Evolutionary conservation across 1,140 invertebrate species (phyloP).

Genomic region (Mylabris phalerata): DNA sequence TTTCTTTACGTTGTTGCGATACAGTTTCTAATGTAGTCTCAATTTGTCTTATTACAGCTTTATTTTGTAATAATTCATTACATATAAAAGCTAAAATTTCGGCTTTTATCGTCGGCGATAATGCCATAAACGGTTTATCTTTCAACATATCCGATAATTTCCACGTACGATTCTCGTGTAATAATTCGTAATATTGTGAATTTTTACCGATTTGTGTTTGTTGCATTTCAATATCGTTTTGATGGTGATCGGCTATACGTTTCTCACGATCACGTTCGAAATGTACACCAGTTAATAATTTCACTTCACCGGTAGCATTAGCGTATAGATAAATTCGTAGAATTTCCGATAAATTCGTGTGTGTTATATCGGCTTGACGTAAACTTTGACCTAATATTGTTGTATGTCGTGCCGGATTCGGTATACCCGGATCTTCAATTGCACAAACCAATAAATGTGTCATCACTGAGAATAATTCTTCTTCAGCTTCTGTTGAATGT

Average conservation of each 20-base stretch:
- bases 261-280: slow-evolving; percentile 71
- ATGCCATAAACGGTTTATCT: slow-evolving; percentile 75
- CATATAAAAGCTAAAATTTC: slow-evolving; percentile 85
- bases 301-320: slow-evolving; percentile 77
- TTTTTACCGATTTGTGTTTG: slow-evolving; percentile 62
- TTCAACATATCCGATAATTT: slow-evolving; percentile 60
- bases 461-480: slow-evolving; percentile 80
- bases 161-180: slow-evolving; percentile 70
- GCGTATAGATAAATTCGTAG: slow-evolving; percentile 83
- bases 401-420: slow-evolving; percentile 77
- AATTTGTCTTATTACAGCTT: slow-evolving; percentile 75
- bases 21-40: slow-evolving; percentile 69
- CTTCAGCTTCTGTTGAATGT: slow-evolving; percentile 64
- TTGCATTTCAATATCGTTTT: slow-evolving; percentile 56
- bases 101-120: slow-evolving; percentile 80
- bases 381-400: slow-evolving; percentile 85
- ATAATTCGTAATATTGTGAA: slow-evolving; percentile 64
- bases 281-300: slow-evolving; percentile 67
- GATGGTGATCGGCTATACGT: slow-evolving; percentile 70
- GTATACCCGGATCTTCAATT: slow-evolving; percentile 91
- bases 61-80: slow-evolving; percentile 90
- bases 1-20: slow-evolving; percentile 67
- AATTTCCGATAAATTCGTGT: slow-evolving; percentile 86
- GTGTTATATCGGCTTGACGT: slow-evolving; percentile 85
- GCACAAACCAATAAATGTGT: slow-evolving; percentile 86